Evolutionary conservation across 2,888 invertebrate species (phyloP).

Genomic region (Aromia moschata): DNA sequence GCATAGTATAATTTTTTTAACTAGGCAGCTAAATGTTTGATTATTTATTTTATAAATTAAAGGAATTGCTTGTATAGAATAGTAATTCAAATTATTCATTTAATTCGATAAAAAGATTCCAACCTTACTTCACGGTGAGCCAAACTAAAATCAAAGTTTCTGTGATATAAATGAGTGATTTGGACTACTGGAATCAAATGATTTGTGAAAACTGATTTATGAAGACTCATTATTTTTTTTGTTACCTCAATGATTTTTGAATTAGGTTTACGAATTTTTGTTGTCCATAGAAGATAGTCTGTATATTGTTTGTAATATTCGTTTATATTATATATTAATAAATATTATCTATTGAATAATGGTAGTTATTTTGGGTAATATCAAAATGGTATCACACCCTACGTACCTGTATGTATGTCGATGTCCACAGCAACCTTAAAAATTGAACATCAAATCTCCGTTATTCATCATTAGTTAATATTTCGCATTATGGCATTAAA

Average conservation of each 20-base stretch:
- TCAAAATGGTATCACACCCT: too few relatives aligned
- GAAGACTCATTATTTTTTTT: conserved; percentile 16
- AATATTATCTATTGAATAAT: too few relatives aligned
- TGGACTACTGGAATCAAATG: conserved; percentile 17
- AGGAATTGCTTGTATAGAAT: background rate
- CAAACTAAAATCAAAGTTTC: conserved; percentile 33
- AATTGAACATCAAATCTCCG: too few relatives aligned
- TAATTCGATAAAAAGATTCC: conserved; percentile 22
- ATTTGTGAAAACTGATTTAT: conserved; percentile 20
- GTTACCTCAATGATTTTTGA: conserved; percentile 1
- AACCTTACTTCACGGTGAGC: conserved; percentile 6
- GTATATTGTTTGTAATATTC: conserved; percentile 14
- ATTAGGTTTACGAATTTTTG: conserved; percentile 1
- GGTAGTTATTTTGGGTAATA: too few relatives aligned
- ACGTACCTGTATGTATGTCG: too few relatives aligned
- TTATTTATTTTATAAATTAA: conserved; percentile 27
- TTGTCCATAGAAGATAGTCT: conserved; percentile 1
- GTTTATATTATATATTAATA: conserved; percentile 36
- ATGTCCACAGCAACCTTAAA: too few relatives aligned
- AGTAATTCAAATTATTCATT: conserved; percentile 37
- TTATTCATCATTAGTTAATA: too few relatives aligned
- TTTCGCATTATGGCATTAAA: too few relatives aligned
- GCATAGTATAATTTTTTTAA: background rate
- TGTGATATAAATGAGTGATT: conserved; percentile 44
- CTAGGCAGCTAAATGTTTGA: conserved; percentile 5